Percentiles rank a stretch among this genome's conserved stretches.
Evolutionary conservation across 2,888 invertebrate species (phyloP).

Genomic region (Athetis lepigone): DNA sequence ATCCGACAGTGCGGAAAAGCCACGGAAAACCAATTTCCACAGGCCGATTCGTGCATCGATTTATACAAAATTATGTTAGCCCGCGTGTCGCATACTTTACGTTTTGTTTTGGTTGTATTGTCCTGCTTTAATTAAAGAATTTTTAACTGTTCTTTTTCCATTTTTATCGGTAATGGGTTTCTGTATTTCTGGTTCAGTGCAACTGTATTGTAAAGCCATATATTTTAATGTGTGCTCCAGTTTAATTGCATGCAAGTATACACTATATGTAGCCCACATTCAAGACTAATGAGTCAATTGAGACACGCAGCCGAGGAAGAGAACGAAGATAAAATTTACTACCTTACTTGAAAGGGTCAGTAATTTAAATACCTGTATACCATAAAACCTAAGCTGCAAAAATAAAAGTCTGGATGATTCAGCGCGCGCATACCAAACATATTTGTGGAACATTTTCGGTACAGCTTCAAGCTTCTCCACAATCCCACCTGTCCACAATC

Average conservation of each 20-base stretch:
- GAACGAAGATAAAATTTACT: slow-evolving; percentile 33
- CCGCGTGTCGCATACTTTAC: slow-evolving; percentile 58
- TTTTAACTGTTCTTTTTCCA: slow-evolving; percentile 36
- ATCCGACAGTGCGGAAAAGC: slow-evolving; percentile 74
- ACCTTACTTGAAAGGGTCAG: slow-evolving; percentile 33
- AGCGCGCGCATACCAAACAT: slow-evolving; percentile 51
- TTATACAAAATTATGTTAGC: slow-evolving; percentile 64
- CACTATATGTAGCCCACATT: slow-evolving; percentile 26
- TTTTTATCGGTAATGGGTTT: slow-evolving; percentile 41
- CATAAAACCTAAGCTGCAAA: slow-evolving; percentile 47
- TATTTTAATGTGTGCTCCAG: slow-evolving; percentile 30
- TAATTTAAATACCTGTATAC: slow-evolving; percentile 55
- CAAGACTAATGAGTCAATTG: slow-evolving; percentile 50
- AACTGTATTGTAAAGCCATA: slow-evolving; percentile 19
- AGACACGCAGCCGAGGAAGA: slow-evolving; percentile 27
- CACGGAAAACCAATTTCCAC: slow-evolving; percentile 76
- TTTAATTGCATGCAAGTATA: slow-evolving; percentile 32
- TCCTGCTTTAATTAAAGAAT: slow-evolving; percentile 56
- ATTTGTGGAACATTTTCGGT: slow-evolving; percentile 71
- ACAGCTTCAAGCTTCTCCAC: slow-evolving; percentile 63
- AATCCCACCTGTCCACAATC: slow-evolving; percentile 84
- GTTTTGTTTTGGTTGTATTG: slow-evolving; percentile 52
- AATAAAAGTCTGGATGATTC: slow-evolving; percentile 55
- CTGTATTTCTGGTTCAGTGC: slow-evolving; percentile 23
- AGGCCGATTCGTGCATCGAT: slow-evolving; percentile 62